Conservation (phyloP, 1,140 invertebrate species). For the Acarapis woodi region DNA sequence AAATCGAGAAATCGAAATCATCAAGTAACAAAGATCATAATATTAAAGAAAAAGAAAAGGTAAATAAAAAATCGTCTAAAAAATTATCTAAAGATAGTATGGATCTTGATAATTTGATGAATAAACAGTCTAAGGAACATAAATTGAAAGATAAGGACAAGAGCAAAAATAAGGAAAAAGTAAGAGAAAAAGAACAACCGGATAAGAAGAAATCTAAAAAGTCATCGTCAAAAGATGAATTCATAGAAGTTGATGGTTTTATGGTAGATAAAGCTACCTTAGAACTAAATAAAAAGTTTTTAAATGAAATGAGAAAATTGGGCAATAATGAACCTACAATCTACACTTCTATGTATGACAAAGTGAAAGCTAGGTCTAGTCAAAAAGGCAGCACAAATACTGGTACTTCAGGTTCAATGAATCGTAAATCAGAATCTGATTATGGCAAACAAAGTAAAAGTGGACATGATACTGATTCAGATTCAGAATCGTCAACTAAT, state of each 20-base stretch:
- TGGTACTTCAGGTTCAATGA: no score
- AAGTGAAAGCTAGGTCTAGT: conserved; percentile 72
- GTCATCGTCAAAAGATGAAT: neutral
- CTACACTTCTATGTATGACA: conserved; percentile 93
- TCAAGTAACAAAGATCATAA: conserved; percentile 8
- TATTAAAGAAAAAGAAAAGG: conserved; percentile 12
- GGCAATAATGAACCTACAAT: conserved; percentile 48
- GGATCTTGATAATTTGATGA: conserved; percentile 8
- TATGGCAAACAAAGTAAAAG: conserved; percentile 11
- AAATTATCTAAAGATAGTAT: no score
- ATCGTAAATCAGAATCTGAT: no score
- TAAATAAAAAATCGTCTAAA: conserved; percentile 9
- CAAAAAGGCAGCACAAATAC: no score
- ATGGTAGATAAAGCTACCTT: conserved; percentile 11
- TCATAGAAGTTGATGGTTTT: conserved; percentile 12
- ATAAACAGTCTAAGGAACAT: neutral
- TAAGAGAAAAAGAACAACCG: conserved; percentile 10
- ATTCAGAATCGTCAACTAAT: no score
- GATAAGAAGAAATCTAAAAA: neutral
- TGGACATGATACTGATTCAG: conserved; percentile 11
- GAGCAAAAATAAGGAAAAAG: conserved; percentile 8
- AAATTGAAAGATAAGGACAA: neutral
- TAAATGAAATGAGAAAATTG: conserved; percentile 9
- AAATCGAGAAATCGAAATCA: conserved; percentile 11
- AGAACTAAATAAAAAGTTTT: conserved; percentile 17